phyloP scores from a whole-genome alignment of 1,140 invertebrate species.

The Papilio helenus region DNA sequence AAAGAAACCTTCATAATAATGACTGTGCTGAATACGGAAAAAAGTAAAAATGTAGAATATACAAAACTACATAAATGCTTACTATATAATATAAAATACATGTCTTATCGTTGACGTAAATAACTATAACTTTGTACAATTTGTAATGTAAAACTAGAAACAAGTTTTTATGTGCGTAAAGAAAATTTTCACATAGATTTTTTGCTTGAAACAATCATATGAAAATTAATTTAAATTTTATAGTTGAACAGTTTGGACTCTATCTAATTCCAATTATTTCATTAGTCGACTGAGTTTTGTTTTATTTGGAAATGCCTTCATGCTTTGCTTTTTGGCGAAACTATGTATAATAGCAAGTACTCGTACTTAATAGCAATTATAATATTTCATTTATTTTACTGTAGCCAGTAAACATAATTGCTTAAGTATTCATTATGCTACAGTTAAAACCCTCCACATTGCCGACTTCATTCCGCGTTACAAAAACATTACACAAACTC shows the following conservation, averaged over 20 bases:
- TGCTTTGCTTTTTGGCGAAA: not conserved
- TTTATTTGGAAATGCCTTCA: not conserved
- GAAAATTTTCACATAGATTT: no score
- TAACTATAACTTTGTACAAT: no score
- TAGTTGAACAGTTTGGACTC: no score
- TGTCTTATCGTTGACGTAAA: no score
- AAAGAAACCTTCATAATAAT: not conserved
- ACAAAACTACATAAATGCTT: no score
- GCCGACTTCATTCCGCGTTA: conserved; percentile 3
- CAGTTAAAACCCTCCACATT: conserved; percentile 15
- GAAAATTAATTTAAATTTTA: no score
- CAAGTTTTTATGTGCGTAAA: no score
- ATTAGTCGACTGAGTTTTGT: not conserved
- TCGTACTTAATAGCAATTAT: not conserved
- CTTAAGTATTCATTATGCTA: not conserved
- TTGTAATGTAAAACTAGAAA: no score
- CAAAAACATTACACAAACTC: conserved; percentile 1
- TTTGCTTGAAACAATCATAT: no score
- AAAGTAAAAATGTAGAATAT: no score
- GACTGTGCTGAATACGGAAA: not conserved
- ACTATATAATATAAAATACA: no score
- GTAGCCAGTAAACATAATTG: not conserved
- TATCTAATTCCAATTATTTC: no score
- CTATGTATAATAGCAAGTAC: not conserved
- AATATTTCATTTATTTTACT: not conserved